Evolutionary conservation across 2,113 vertebrate species (phyloP).

Genomic region (Athene cunicularia): DNA sequence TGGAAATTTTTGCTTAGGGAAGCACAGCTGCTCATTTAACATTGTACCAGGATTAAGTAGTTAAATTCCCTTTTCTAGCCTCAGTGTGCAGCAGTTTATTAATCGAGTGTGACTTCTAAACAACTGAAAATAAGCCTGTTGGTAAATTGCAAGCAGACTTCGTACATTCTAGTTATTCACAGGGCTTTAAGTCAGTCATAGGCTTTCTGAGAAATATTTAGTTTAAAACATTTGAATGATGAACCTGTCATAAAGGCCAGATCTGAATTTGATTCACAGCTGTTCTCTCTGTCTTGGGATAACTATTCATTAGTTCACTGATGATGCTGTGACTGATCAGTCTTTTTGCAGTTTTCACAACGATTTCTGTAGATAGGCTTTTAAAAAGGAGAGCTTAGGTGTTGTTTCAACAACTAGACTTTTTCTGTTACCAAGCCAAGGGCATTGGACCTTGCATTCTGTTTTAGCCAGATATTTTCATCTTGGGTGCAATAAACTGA

Average conservation of each 20-base stretch:
- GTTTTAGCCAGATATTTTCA: background rate
- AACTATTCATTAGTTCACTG: background rate
- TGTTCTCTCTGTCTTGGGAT: background rate
- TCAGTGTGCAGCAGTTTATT: background rate
- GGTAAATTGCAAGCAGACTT: background rate
- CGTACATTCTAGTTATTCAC: background rate
- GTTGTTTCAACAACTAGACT: background rate
- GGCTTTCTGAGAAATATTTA: background rate
- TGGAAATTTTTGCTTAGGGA: background rate
- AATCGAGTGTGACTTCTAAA: background rate
- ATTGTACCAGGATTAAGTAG: background rate
- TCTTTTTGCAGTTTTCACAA: background rate
- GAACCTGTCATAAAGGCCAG: background rate
- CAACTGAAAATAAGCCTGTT: background rate
- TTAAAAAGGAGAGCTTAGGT: background rate
- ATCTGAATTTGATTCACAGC: background rate
- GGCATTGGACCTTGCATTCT: background rate
- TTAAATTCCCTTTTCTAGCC: background rate
- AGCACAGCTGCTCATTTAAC: background rate
- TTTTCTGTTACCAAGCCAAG: background rate
- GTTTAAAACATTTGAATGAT: background rate
- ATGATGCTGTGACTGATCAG: background rate
- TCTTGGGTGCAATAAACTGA: background rate
- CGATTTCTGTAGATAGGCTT: background rate
- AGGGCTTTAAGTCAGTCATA: background rate